Percentiles rank a stretch among this genome's conserved stretches.
These are phyloP conservation scores for Maniola jurtina DNA, from an alignment of 1,140 invertebrate species.

Conservation along the genomic window DNA sequence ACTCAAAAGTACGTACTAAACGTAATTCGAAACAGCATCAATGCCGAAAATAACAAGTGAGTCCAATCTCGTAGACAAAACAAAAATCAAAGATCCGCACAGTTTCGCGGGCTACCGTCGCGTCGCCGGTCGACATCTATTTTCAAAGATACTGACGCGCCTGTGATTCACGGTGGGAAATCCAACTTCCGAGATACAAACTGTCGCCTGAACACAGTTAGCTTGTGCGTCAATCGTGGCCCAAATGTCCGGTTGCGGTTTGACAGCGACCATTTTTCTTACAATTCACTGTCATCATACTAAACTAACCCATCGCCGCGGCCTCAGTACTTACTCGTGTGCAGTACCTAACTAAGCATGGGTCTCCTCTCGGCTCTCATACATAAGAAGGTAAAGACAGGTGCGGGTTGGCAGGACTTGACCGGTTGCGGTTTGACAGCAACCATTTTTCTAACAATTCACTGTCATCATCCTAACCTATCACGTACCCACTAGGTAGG, in stretches of 20 bases:
- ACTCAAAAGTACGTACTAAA: no score
- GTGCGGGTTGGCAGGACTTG: neutral
- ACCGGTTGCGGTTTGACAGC: neutral
- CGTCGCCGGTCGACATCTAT: conserved; percentile 13
- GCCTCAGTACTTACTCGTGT: no score
- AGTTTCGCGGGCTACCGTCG: neutral
- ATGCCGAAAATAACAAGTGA: neutral
- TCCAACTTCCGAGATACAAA: conserved; percentile 23
- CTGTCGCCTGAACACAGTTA: conserved; percentile 3
- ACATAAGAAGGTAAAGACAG: no score
- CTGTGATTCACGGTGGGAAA: conserved; percentile 24
- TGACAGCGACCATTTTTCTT: neutral
- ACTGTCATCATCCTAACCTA: neutral
- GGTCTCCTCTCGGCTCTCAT: no score
- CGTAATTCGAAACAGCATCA: no score
- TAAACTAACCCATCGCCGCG: no score
- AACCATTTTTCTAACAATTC: neutral
- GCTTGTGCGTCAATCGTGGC: conserved; percentile 21
- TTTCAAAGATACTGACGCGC: conserved; percentile 17
- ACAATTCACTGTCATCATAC: neutral
- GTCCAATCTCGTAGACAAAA: neutral
- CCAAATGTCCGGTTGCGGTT: conserved; percentile 2
- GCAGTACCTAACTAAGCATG: no score
- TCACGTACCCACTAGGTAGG: no score
- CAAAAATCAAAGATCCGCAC: neutral